These are phyloP conservation scores for Holotrichia oblita DNA, from an alignment of 1,140 invertebrate genomes.

Conservation along the genomic window DNA sequence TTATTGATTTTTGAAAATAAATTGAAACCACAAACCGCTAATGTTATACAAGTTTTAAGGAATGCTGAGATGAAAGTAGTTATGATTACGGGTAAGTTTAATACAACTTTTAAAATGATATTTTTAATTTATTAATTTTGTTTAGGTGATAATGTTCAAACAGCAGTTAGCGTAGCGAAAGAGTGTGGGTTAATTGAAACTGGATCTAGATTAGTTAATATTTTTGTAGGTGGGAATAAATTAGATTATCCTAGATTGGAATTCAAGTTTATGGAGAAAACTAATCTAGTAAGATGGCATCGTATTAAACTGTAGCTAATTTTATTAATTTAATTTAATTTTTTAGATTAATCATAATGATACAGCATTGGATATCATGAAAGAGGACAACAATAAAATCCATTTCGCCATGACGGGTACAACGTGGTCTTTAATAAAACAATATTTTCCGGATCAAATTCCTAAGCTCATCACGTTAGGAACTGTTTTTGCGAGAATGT, in stretches of 20 bases:
- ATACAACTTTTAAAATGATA: background rate
- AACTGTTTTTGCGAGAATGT: slow-evolving; percentile 96
- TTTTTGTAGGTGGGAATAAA: background rate
- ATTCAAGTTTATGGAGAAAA: background rate
- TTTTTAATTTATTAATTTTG: too few relatives aligned
- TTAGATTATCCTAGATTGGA: background rate
- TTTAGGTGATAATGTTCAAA: slow-evolving; percentile 93
- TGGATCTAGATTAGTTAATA: slow-evolving; percentile 50
- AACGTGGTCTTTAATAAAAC: slow-evolving; percentile 78
- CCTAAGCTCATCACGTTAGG: slow-evolving; percentile 79
- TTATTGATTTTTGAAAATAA: slow-evolving; percentile 93
- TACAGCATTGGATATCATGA: background rate
- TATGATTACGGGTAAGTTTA: slow-evolving; percentile 90
- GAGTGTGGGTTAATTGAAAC: slow-evolving; percentile 91
- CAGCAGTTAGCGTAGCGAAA: slow-evolving; percentile 94
- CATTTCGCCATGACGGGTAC: slow-evolving; percentile 80
- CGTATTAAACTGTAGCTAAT: background rate
- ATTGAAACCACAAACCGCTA: slow-evolving; percentile 84
- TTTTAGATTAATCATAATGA: background rate
- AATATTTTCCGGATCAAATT: slow-evolving; percentile 80
- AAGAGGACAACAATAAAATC: background rate
- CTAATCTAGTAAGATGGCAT: background rate
- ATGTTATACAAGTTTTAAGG: slow-evolving; percentile 81
- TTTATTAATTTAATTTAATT: too few relatives aligned
- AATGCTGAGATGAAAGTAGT: slow-evolving; percentile 87